These are phyloP conservation scores for Drosophila suboccidentalis DNA, from an alignment of 2,888 invertebrate species.

Conservation along the genomic window DNA sequence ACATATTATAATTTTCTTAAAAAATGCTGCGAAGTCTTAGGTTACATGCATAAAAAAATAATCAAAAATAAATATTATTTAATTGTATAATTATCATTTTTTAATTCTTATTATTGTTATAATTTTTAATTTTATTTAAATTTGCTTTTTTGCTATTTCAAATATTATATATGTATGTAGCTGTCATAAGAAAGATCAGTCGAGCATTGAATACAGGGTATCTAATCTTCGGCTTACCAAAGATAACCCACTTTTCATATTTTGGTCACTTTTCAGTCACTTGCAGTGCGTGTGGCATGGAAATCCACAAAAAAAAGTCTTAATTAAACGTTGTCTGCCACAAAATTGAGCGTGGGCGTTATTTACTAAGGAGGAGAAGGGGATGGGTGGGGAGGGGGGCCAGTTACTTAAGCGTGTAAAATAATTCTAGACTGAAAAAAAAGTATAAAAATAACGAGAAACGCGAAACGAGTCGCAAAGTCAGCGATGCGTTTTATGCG, in stretches of 20 bases:
- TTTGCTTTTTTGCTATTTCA: too few relatives aligned
- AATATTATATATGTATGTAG: too few relatives aligned
- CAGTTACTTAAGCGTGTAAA: slow-evolving; percentile 57
- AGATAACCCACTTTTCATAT: not conserved
- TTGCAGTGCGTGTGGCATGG: slow-evolving; percentile 22
- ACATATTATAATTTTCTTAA: too few relatives aligned
- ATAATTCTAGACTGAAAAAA: slow-evolving; percentile 46
- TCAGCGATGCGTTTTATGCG: slow-evolving; percentile 61
- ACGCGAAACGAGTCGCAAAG: slow-evolving; percentile 28
- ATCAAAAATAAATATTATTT: too few relatives aligned
- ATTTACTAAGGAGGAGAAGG: not conserved
- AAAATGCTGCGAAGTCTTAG: too few relatives aligned
- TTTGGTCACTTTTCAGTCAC: slow-evolving; percentile 24
- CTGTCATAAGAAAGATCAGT: too few relatives aligned
- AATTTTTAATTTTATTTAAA: too few relatives aligned
- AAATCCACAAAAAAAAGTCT: slow-evolving; percentile 27
- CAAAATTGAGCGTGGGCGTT: slow-evolving; percentile 25
- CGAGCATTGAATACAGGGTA: too few relatives aligned
- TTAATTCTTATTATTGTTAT: too few relatives aligned
- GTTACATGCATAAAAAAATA: too few relatives aligned
- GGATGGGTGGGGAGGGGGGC: slow-evolving; percentile 2
- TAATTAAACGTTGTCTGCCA: slow-evolving; percentile 60
- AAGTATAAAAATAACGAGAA: slow-evolving; percentile 9
- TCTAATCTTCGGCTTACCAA: too few relatives aligned
- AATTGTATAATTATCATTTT: too few relatives aligned